Conservation (phyloP, 2,113 vertebrate species). For the Mormyrus iriodes region DNA sequence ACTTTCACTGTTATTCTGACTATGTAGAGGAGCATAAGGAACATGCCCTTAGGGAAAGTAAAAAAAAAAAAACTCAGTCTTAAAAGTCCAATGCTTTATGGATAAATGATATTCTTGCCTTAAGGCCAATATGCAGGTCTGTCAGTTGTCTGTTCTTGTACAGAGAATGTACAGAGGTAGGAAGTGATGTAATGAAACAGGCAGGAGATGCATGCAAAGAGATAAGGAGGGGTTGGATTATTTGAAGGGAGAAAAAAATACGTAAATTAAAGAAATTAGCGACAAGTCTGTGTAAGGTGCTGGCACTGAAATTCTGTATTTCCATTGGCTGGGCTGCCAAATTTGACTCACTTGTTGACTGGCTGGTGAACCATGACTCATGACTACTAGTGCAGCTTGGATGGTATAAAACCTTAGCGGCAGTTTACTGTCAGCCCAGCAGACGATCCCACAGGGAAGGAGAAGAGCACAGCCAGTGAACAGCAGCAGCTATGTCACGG, state of each 20-base stretch:
- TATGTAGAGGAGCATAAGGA: not conserved
- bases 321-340: constrained; percentile 12
- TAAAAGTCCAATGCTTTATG: not conserved
- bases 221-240: not conserved
- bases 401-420: constrained; percentile 9
- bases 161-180: not conserved
- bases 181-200: constrained; percentile 4
- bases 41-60: not conserved
- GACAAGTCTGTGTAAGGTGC: not conserved
- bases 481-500: not conserved
- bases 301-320: not conserved
- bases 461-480: not conserved
- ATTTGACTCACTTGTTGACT: not conserved
- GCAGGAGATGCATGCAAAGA: not conserved
- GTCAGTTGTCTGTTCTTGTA: constrained; percentile 15
- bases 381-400: not conserved
- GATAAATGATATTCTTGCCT: not conserved
- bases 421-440: not conserved
- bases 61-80: not conserved
- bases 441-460: not conserved
- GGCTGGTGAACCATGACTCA: not conserved
- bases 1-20: not conserved
- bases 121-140: constrained; percentile 5
- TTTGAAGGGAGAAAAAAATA: not conserved
- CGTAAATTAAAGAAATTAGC: not conserved